Evolutionary conservation across 2,113 vertebrate genomes (phyloP).

Genomic region (Choloepus hoffmanni): DNA sequence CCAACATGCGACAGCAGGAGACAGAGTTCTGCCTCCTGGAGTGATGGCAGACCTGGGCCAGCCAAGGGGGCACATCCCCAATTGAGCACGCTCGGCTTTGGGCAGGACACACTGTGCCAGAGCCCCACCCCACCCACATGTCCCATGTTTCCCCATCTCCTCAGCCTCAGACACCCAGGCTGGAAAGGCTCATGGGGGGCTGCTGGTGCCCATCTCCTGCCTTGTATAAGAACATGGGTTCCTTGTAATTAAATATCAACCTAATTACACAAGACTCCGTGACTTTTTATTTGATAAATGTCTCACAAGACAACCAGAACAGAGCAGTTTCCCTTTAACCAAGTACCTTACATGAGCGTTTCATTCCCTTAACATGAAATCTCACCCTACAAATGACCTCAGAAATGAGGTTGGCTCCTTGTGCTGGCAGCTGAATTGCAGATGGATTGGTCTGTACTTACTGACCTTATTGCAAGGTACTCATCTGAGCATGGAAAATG

Average conservation of each 20-base stretch:
- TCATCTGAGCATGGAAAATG: background rate
- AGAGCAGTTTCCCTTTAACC: background rate
- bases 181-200: constrained; percentile 58
- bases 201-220: constrained; percentile 62
- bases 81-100: constrained; percentile 63
- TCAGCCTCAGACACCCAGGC: constrained; percentile 64
- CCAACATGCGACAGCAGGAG: constrained; percentile 79
- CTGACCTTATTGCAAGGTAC: background rate
- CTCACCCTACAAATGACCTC: background rate
- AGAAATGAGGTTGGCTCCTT: background rate
- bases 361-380: background rate
- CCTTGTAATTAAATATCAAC: constrained; percentile 81
- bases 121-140: constrained; percentile 3
- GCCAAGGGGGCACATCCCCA: constrained; percentile 41
- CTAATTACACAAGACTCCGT: constrained; percentile 56
- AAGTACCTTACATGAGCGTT: background rate
- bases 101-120: constrained; percentile 72
- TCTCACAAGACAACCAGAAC: constrained; percentile 1
- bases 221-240: constrained; percentile 74
- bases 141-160: constrained; percentile 5
- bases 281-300: constrained; percentile 63
- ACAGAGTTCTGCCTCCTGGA: constrained; percentile 75
- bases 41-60: constrained; percentile 74
- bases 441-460: background rate
- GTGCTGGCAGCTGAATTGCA: background rate